A percentile compares a stretch with the other conserved stretches of the same genome.
These are phyloP conservation scores for Podarcis lilfordi DNA, from an alignment of 2,797 vertebrate genomes.

Conservation along the genomic window DNA sequence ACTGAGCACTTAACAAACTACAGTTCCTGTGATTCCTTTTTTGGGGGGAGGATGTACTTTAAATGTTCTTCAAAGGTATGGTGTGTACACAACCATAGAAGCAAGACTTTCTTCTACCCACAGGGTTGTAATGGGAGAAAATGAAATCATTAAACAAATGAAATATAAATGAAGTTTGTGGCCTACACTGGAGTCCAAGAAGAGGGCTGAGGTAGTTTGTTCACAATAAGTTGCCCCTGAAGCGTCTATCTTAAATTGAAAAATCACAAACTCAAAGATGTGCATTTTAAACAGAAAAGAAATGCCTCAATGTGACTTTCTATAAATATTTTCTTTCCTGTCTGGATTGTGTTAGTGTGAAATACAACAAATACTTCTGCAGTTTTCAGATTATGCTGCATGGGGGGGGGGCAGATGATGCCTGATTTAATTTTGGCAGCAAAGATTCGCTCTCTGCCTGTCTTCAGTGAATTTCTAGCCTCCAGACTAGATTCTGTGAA, in stretches of 20 bases:
- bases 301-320: not conserved
- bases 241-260: not conserved
- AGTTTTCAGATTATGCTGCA: not conserved
- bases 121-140: not conserved
- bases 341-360: not conserved
- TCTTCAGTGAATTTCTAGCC: not conserved
- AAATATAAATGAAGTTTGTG: not conserved
- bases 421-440: not conserved
- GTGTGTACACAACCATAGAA: not conserved
- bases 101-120: not conserved
- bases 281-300: not conserved
- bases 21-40: no score
- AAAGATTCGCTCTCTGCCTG: not conserved
- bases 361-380: conserved; percentile 15
- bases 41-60: no score
- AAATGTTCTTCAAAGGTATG: no score
- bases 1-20: no score
- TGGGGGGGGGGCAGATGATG: not conserved
- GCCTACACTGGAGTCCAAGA: not conserved
- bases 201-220: not conserved
- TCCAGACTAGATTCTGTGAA: conserved; percentile 10
- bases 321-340: not conserved
- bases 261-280: not conserved
- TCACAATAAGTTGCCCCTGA: not conserved
- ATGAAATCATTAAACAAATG: not conserved